Percentiles rank a stretch among this genome's conserved stretches.
These are phyloP conservation scores for Euphonia xanthogaster DNA, from an alignment of 2,797 vertebrate species.

Conservation along the genomic window DNA sequence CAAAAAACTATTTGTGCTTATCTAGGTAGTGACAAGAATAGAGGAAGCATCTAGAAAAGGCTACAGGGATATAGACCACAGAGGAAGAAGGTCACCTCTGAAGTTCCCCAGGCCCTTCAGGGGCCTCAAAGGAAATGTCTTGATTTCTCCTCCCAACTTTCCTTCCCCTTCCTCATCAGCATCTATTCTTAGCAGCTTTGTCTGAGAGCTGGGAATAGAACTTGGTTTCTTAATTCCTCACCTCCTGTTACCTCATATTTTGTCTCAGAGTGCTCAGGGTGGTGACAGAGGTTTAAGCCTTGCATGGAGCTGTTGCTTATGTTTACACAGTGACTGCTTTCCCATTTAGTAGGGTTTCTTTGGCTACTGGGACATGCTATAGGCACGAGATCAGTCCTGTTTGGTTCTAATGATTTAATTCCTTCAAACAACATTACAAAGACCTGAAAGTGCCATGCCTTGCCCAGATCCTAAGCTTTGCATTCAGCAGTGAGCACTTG, in stretches of 20 bases:
- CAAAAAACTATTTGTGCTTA: background rate
- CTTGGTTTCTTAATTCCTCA: background rate
- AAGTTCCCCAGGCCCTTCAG: conserved; percentile 9
- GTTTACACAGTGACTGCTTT: background rate
- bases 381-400: background rate
- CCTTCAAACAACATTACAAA: background rate
- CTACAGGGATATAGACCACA: background rate
- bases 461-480: background rate
- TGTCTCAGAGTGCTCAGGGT: background rate
- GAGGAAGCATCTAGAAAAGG: background rate
- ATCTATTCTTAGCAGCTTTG: conserved; percentile 58
- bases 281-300: background rate
- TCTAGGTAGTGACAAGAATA: background rate
- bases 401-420: background rate
- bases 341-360: background rate
- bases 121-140: conserved; percentile 50
- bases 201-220: conserved; percentile 7
- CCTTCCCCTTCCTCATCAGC: conserved; percentile 49
- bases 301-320: background rate
- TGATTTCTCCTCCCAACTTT: conserved; percentile 46
- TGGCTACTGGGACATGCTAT: background rate
- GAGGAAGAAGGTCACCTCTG: background rate
- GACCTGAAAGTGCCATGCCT: background rate
- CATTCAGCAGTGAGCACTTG: background rate
- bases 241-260: conserved; percentile 16